Evolutionary conservation across 2,113 vertebrate genomes (phyloP).

Genomic region (Ceyx cyanopectus): DNA sequence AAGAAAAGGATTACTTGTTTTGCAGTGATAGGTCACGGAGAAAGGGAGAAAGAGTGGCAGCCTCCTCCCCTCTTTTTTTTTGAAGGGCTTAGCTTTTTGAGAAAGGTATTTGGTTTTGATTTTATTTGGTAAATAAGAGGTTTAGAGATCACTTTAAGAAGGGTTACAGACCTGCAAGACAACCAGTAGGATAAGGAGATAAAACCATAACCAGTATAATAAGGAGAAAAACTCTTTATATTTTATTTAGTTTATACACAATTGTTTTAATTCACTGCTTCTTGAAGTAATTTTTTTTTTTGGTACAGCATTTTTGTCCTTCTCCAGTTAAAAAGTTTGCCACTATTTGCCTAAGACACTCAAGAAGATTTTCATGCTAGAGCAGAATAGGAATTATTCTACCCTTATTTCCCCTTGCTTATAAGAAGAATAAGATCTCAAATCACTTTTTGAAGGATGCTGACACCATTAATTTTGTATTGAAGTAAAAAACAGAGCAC

Average conservation of each 20-base stretch:
- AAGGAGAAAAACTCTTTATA: neutral
- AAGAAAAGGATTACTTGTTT: neutral
- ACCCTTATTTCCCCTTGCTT: neutral
- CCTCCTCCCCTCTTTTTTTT: neutral
- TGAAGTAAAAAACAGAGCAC: neutral
- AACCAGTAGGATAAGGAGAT: neutral
- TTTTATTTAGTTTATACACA: neutral
- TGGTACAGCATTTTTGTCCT: neutral
- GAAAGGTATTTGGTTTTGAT: neutral
- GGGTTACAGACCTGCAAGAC: neutral
- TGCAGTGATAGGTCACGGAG: neutral
- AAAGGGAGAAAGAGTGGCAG: neutral
- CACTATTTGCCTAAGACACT: neutral
- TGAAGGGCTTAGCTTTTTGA: neutral
- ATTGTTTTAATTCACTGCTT: neutral
- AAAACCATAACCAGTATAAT: neutral
- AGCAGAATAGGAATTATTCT: neutral
- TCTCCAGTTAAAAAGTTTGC: neutral
- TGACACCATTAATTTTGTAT: neutral
- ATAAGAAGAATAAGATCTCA: neutral
- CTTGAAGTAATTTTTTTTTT: neutral
- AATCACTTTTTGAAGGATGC: neutral
- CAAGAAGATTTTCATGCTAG: neutral
- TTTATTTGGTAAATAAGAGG: neutral
- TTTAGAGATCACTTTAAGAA: neutral